Percentiles rank a stretch among this genome's conserved stretches.
These are phyloP conservation scores for Ecdyonurus torrentis DNA, from an alignment of 2,888 invertebrate species.

Conservation along the genomic window DNA sequence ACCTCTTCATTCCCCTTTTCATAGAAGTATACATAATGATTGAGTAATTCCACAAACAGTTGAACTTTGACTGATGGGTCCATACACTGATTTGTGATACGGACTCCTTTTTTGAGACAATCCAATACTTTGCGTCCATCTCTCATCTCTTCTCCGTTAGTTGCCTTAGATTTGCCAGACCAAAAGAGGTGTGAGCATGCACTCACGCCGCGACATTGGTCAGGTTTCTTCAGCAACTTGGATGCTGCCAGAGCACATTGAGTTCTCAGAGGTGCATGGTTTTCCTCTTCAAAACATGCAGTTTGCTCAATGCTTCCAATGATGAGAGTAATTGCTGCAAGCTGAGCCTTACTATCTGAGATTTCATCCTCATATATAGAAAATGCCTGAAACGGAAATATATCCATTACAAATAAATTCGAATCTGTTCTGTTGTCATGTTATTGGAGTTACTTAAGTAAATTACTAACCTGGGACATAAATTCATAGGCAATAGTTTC, in stretches of 20 bases:
- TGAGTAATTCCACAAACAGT: slow-evolving; percentile 84
- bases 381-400: slow-evolving; percentile 77
- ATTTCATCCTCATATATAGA: slow-evolving; percentile 97
- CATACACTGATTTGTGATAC: slow-evolving; percentile 95
- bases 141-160: slow-evolving; percentile 41
- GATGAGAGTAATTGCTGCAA: slow-evolving; percentile 89
- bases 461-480: slow-evolving; percentile 63
- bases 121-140: slow-evolving; percentile 86
- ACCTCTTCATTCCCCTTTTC: slow-evolving; percentile 69
- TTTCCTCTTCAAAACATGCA: slow-evolving; percentile 89
- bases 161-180: slow-evolving; percentile 55
- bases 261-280: slow-evolving; percentile 88
- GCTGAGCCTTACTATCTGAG: slow-evolving; percentile 89
- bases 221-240: slow-evolving; percentile 91
- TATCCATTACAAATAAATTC: no score
- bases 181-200: slow-evolving; percentile 94
- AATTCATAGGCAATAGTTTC: slow-evolving; percentile 98
- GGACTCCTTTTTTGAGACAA: slow-evolving; percentile 86
- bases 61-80: slow-evolving; percentile 93
- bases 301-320: slow-evolving; percentile 92
- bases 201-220: slow-evolving; percentile 91
- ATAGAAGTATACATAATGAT: slow-evolving; percentile 83
- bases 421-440: no score
- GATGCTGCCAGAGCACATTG: slow-evolving; percentile 93
- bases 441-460: no score